phyloP scores from a whole-genome alignment of 2,888 invertebrate species.

The Stenolophus ochropezus region DNA sequence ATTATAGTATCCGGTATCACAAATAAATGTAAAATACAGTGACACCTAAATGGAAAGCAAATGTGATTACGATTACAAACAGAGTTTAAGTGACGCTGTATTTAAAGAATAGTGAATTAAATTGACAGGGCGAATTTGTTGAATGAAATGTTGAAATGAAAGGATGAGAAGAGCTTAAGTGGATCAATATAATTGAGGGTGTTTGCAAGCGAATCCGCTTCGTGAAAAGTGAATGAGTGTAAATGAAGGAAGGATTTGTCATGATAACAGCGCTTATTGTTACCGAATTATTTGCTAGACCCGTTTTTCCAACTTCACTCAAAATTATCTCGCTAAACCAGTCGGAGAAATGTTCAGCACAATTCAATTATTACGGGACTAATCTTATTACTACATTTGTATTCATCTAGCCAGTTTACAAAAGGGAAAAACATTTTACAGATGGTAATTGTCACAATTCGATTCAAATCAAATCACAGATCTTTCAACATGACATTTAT shows the following conservation, averaged over 20 bases:
- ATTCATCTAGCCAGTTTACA: too few relatives aligned
- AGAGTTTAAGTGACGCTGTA: not conserved
- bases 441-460: too few relatives aligned
- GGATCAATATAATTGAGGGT: slow-evolving; percentile 39
- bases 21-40: too few relatives aligned
- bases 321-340: not conserved
- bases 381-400: not conserved
- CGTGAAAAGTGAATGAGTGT: slow-evolving; percentile 16
- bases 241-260: slow-evolving; percentile 36
- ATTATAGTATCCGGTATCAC: too few relatives aligned
- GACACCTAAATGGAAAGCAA: not conserved
- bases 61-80: slow-evolving; percentile 5
- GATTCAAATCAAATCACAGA: too few relatives aligned
- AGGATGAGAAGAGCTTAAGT: slow-evolving; percentile 35
- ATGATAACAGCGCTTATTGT: slow-evolving; percentile 1
- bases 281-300: slow-evolving; percentile 1
- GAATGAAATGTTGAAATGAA: slow-evolving; percentile 34
- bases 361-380: not conserved
- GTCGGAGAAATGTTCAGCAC: not conserved
- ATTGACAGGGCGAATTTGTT: slow-evolving; percentile 36
- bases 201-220: slow-evolving; percentile 25
- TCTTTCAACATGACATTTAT: too few relatives aligned
- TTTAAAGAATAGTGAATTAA: slow-evolving; percentile 40
- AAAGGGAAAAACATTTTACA: too few relatives aligned
- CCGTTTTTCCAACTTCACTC: not conserved